Base-by-base conservation (phyloP, 2,888 invertebrate genomes). In the Meiosimyza decipiens region DNA sequence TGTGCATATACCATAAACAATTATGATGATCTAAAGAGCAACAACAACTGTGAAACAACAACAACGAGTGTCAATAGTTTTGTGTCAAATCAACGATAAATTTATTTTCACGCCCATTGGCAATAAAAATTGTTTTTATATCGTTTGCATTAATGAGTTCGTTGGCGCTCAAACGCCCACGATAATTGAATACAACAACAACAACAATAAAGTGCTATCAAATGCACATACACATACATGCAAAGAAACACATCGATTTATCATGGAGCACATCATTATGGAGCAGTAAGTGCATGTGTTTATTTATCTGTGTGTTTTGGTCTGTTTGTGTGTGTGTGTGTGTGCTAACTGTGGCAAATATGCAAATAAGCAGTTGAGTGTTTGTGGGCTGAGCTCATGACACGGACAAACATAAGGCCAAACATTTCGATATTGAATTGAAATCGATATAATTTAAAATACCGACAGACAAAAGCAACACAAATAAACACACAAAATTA, bases 131-230 rank as follows among this genome's bases (percentile, higher is more conserved):
- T 72, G 69, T 71, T 52, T 50, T 40, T 55, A 63, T 71, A 69
- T 71, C 73, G 71, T 73, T 73, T 73, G 74, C 71, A 71, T 75
- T 71, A 75, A 75, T 75, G 73, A 73, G 71, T 68, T 73, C 66
- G 75, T 66, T 70, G 73, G 71, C 66, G 71, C 65, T 66, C 69
- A 18, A 51, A 71, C 75, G 73, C 73, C 75, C 66, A 79, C 78
- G 78, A 63, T 77, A 78, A 72, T 69, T 71, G 72, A 72, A 68
- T 54, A 52, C 76, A 74, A 57, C 74, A 75, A 54, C 74, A 75
- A 54, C 73, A 15, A 66, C 66, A 54, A 54, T 54, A 59, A 59
- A 28, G 28, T 22, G 54, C 15, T 54, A 66, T 28, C n/a, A 54
- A 33, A 33, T 15, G 13, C 3, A n/a, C 1, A 28, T 28, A 28